Conservation (phyloP, 2,797 vertebrate species). For the Pangasius larnaudii region DNA sequence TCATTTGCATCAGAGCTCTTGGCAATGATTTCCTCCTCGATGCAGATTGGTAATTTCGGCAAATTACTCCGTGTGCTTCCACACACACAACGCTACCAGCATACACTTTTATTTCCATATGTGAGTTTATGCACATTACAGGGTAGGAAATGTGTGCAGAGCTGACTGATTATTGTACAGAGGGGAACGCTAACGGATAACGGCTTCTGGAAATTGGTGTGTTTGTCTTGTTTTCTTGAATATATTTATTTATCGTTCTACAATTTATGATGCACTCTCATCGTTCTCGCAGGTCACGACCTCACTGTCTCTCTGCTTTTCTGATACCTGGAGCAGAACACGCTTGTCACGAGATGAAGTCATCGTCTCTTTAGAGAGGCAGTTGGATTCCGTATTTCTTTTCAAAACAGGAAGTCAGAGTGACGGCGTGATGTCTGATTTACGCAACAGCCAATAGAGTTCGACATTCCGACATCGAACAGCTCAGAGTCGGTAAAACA, state of each 20-base stretch:
- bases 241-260: constrained; percentile 36
- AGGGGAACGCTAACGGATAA: constrained; percentile 35
- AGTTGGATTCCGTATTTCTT: neutral
- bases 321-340: neutral
- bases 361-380: neutral
- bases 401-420: neutral
- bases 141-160: constrained; percentile 22
- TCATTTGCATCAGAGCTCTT: constrained; percentile 52
- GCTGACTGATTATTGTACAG: constrained; percentile 30
- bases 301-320: neutral
- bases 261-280: constrained; percentile 39
- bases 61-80: constrained; percentile 27
- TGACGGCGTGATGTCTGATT: neutral
- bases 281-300: constrained; percentile 24
- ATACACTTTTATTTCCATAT: neutral
- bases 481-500: neutral
- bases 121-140: constrained; percentile 10
- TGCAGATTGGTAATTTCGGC: constrained; percentile 45
- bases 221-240: constrained; percentile 29
- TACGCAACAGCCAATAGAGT: neutral
- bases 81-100: neutral
- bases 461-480: neutral
- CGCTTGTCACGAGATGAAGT: neutral
- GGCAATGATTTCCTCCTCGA: constrained; percentile 40
- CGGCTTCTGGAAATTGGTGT: neutral